Conservation (phyloP, 2,888 invertebrate genomes). For the Anarsia innoxiella region DNA sequence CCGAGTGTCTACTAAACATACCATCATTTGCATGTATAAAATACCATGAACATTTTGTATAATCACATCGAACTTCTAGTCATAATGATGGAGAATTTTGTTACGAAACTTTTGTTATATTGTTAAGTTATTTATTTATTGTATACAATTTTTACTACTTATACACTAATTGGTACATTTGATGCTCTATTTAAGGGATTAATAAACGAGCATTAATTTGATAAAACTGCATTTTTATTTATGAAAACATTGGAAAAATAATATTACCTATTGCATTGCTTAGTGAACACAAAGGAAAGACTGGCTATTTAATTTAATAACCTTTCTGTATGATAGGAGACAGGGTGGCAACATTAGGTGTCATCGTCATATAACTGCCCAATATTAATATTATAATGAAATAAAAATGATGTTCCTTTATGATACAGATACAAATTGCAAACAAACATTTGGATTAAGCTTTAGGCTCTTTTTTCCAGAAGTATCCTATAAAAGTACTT, state of each 20-base stretch:
- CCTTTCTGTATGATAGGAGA: too few relatives aligned
- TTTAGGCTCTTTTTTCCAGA: too few relatives aligned
- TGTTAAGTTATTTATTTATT: conserved; percentile 47
- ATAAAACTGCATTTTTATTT: conserved; percentile 24
- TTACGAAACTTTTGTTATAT: conserved; percentile 50
- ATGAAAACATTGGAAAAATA: conserved; percentile 8
- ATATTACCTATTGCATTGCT: too few relatives aligned
- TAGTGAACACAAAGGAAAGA: conserved; percentile 1
- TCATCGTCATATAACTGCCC: too few relatives aligned
- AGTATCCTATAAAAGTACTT: too few relatives aligned
- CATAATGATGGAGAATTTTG: conserved; percentile 41
- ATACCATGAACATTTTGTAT: conserved; percentile 30
- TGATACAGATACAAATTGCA: too few relatives aligned
- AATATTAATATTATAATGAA: too few relatives aligned
- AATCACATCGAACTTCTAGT: conserved; percentile 53
- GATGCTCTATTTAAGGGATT: conserved; percentile 57
- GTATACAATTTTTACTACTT: conserved; percentile 65
- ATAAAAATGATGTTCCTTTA: too few relatives aligned
- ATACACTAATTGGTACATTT: conserved; percentile 49
- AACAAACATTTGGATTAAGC: too few relatives aligned
- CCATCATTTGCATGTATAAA: conserved; percentile 1
- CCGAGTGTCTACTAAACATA: conserved; percentile 5
- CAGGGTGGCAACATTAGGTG: too few relatives aligned
- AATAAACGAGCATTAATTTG: conserved; percentile 63
- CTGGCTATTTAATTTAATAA: too few relatives aligned